These are phyloP conservation scores for Drosophila parthenogenetica DNA, from an alignment of 2,888 invertebrate genomes.

Conservation along the genomic window DNA sequence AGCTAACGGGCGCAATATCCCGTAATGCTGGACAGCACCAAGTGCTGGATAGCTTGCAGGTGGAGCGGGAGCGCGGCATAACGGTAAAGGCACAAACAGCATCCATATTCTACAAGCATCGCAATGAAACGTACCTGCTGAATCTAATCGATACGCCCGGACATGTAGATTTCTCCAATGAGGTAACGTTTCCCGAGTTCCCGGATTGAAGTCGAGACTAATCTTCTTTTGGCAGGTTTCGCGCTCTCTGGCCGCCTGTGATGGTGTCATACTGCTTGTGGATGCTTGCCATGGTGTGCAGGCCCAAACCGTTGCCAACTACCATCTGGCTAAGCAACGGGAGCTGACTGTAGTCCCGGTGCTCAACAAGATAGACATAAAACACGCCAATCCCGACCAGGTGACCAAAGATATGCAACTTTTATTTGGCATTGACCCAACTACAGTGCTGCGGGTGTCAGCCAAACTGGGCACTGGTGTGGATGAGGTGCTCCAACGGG, in stretches of 20 bases:
- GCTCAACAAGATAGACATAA: constrained; percentile 98
- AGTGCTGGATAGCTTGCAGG: constrained; percentile 91
- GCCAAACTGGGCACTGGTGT: constrained; percentile 96
- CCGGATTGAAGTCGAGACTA: not conserved
- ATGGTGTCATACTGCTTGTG: constrained; percentile 97
- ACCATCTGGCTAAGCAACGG: constrained; percentile 93
- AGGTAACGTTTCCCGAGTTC: constrained; percentile 87
- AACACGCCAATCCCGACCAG: constrained; percentile 93
- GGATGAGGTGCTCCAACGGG: constrained; percentile 90
- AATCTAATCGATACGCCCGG: constrained; percentile 99
- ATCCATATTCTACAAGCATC: constrained; percentile 91
- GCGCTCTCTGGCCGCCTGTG: constrained; percentile 95
- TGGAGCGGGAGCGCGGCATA: constrained; percentile 98
- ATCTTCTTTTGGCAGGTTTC: constrained; percentile 87
- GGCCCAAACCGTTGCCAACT: constrained; percentile 99
- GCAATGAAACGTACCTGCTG: constrained; percentile 90
- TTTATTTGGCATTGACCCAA: constrained; percentile 92
- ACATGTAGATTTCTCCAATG: constrained; percentile 98
- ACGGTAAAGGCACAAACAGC: constrained; percentile 99
- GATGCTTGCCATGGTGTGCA: constrained; percentile 98
- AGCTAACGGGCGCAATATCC: constrained; percentile 93
- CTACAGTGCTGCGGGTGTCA: constrained; percentile 92
- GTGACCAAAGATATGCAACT: constrained; percentile 92
- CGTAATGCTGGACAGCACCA: constrained; percentile 89
- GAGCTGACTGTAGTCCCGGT: constrained; percentile 95